Percentiles rank a stretch among this genome's conserved stretches.
phyloP scores from a whole-genome alignment of 2,888 invertebrate genomes.

The Erynnis tages region DNA sequence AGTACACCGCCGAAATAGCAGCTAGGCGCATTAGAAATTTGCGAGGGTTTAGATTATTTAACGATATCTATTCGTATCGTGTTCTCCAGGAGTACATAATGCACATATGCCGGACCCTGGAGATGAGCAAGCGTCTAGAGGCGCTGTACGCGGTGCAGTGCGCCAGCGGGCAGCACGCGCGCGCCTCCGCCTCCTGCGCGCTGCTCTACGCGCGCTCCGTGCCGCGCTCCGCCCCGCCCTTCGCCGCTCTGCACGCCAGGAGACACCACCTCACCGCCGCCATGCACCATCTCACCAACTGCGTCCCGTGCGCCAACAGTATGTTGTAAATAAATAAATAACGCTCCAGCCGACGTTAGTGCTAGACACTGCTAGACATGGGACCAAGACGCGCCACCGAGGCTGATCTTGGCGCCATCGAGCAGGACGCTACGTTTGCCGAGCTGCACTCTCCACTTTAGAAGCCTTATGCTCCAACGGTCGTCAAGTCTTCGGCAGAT shows the following conservation, averaged over 20 bases:
- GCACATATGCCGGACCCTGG: constrained; percentile 86
- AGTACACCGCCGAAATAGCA: no score
- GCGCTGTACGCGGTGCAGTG: constrained; percentile 88
- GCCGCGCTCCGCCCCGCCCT: constrained; percentile 38
- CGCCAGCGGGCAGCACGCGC: constrained; percentile 86
- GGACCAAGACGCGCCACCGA: no score
- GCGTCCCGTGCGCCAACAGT: constrained; percentile 57
- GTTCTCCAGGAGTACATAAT: constrained; percentile 83
- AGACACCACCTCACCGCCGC: constrained; percentile 83
- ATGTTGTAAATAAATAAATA: constrained; percentile 40
- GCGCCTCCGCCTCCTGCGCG: constrained; percentile 91
- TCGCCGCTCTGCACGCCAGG: constrained; percentile 76
- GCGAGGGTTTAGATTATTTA: no score
- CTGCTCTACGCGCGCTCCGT: constrained; percentile 84
- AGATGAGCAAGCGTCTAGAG: constrained; percentile 84
- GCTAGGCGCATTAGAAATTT: no score
- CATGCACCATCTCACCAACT: constrained; percentile 84
- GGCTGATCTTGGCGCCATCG: no score
- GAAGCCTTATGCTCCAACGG: no score
- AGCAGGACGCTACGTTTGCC: no score
- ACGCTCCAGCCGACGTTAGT: no score
- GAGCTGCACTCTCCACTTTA: no score
- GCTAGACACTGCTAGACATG: no score
- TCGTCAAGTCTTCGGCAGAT: no score
- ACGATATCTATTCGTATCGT: no score